Evolutionary conservation across 2,888 invertebrate species (phyloP).

Genomic region (Brenthis hecate): DNA sequence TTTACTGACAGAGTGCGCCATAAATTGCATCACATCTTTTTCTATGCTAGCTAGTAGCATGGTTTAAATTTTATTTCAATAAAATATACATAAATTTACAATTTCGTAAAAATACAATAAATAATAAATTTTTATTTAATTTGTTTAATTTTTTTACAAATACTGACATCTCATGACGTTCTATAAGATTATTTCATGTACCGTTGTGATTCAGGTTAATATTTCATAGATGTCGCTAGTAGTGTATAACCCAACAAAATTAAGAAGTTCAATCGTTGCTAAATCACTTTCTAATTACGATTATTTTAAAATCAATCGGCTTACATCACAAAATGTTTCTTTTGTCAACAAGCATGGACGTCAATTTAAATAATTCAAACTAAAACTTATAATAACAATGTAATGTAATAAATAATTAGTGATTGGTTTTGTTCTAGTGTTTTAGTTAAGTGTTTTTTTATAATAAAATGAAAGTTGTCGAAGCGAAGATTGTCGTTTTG

Average conservation of each 20-base stretch:
- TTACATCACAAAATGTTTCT: constrained; percentile 31
- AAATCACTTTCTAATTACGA: constrained; percentile 1
- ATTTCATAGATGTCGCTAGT: constrained; percentile 20
- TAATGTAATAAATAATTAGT: constrained; percentile 25
- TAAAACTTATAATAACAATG: constrained; percentile 32
- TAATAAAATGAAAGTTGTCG: constrained; percentile 86
- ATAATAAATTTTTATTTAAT: no score
- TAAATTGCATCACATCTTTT: no score
- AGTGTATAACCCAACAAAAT: constrained; percentile 19
- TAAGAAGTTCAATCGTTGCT: background rate
- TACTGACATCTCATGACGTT: no score
- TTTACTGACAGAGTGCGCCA: no score
- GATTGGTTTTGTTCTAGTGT: constrained; percentile 30
- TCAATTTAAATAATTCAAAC: constrained; percentile 26
- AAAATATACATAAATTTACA: no score
- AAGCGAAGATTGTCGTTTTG: constrained; percentile 93
- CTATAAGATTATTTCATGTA: no score
- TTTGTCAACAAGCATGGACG: constrained; percentile 29
- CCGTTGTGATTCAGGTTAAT: no score
- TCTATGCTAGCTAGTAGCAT: no score
- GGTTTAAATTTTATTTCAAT: no score
- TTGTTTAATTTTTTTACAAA: no score
- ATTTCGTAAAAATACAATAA: no score
- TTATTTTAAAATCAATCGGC: constrained; percentile 20
- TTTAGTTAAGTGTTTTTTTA: constrained; percentile 40